Conservation (phyloP, 2,888 invertebrate species). For the Eilema griseolum region DNA sequence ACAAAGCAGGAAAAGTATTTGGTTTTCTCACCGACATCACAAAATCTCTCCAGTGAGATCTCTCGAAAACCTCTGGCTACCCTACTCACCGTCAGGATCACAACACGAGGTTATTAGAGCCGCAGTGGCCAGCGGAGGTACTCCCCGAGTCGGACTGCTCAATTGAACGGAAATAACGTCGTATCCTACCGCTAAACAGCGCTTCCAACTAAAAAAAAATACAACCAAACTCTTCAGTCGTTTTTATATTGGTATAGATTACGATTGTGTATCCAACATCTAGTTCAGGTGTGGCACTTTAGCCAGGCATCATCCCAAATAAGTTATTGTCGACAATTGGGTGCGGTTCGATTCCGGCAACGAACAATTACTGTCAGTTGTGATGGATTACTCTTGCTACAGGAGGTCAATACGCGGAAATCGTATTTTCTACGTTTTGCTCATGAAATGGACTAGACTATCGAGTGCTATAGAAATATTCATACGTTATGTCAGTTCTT, state of each 20-base stretch:
- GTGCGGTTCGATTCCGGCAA: not conserved
- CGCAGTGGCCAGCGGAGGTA: too few species aligned
- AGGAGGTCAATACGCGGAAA: not conserved
- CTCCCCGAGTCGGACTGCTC: too few species aligned
- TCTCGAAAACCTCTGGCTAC: too few species aligned
- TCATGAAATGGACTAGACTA: not conserved
- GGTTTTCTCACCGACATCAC: too few species aligned
- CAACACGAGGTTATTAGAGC: too few species aligned
- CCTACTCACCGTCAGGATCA: too few species aligned
- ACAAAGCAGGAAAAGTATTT: too few species aligned
- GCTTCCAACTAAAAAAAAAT: too few species aligned
- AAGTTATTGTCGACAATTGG: not conserved
- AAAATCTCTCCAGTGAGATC: too few species aligned
- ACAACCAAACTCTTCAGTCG: too few species aligned
- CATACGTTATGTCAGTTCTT: not conserved
- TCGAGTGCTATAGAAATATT: not conserved
- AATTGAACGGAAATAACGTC: too few species aligned
- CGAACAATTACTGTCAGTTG: not conserved
- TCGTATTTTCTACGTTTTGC: not conserved
- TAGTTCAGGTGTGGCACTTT: not conserved
- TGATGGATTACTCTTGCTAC: slow-evolving; percentile 4
- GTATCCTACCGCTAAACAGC: too few species aligned
- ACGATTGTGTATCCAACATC: not conserved
- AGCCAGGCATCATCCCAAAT: not conserved
- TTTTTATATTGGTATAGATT: not conserved